A percentile compares a stretch with the other conserved stretches of the same genome.
Evolutionary conservation across 2,888 invertebrate genomes (phyloP).

Genomic region (Napeogenes inachia): DNA sequence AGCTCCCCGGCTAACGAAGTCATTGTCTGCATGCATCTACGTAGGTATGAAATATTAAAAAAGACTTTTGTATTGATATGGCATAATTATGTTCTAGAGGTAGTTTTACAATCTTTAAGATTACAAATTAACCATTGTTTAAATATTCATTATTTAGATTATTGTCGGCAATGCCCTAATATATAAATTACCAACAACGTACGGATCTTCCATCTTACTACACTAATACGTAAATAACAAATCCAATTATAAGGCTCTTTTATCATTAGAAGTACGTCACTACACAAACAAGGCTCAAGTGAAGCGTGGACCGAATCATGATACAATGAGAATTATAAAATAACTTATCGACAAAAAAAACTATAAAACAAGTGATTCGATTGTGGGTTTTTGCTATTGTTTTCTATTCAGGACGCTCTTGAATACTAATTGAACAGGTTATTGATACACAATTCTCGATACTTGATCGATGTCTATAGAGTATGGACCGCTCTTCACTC

Average conservation of each 20-base stretch:
- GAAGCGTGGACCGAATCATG: constrained; percentile 1
- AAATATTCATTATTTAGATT: no score
- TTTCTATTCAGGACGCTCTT: constrained; percentile 13
- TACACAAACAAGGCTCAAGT: constrained; percentile 1
- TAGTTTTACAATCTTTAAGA: not conserved
- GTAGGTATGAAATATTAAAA: constrained; percentile 10
- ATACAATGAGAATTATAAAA: constrained; percentile 1
- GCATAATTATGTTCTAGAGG: not conserved
- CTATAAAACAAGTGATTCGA: constrained; percentile 16
- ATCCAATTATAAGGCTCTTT: constrained; percentile 2
- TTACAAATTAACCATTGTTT: no score
- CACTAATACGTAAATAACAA: not conserved
- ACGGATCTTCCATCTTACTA: not conserved
- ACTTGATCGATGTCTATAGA: constrained; percentile 13
- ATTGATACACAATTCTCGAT: constrained; percentile 15
- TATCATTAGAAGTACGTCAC: constrained; percentile 5
- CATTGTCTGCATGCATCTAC: constrained; percentile 52
- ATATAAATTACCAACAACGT: no score
- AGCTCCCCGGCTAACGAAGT: constrained; percentile 66
- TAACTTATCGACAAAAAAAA: constrained; percentile 4
- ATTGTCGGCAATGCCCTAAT: no score
- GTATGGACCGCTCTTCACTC: constrained; percentile 7
- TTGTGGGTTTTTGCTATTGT: constrained; percentile 15
- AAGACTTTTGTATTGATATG: constrained; percentile 4
- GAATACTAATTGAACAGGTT: constrained; percentile 18